phyloP scores from a whole-genome alignment of 2,888 invertebrate genomes.

The Ctenicera cuprea region DNA sequence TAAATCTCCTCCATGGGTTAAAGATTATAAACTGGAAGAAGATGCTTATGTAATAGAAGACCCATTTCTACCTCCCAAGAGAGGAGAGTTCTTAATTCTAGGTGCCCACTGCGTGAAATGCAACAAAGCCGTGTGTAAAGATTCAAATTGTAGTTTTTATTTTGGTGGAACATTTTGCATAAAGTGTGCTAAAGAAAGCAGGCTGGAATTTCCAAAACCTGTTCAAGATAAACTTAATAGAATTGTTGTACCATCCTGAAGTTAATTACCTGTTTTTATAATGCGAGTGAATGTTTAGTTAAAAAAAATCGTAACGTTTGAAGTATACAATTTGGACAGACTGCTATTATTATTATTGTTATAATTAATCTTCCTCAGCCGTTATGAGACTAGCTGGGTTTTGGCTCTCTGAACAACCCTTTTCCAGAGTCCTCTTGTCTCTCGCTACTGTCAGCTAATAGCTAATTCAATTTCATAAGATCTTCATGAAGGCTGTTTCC shows the following conservation, averaged over 20 bases:
- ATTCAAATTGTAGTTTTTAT: constrained; percentile 85
- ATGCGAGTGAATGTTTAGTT: too few relatives aligned
- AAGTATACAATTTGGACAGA: too few relatives aligned
- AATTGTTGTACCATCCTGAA: constrained; percentile 32
- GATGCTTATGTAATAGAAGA: constrained; percentile 89
- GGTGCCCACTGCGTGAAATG: constrained; percentile 87
- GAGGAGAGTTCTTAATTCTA: constrained; percentile 84
- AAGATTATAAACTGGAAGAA: constrained; percentile 80
- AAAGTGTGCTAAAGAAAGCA: constrained; percentile 78
- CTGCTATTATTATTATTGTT: too few relatives aligned
- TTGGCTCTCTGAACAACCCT: too few relatives aligned
- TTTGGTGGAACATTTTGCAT: constrained; percentile 85
- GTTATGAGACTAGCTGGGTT: too few relatives aligned
- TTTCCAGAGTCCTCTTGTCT: too few relatives aligned
- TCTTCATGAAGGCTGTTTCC: too few relatives aligned
- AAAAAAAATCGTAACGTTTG: too few relatives aligned
- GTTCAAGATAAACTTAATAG: constrained; percentile 78
- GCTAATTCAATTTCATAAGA: too few relatives aligned
- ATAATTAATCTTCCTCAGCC: too few relatives aligned
- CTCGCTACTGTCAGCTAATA: too few relatives aligned
- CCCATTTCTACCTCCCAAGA: constrained; percentile 86
- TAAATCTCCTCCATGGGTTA: constrained; percentile 82
- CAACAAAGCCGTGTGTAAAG: constrained; percentile 82
- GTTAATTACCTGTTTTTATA: too few relatives aligned
- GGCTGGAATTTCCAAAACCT: constrained; percentile 81